Base-by-base conservation (phyloP, 2,888 invertebrate genomes). In the Nomada flava region DNA sequence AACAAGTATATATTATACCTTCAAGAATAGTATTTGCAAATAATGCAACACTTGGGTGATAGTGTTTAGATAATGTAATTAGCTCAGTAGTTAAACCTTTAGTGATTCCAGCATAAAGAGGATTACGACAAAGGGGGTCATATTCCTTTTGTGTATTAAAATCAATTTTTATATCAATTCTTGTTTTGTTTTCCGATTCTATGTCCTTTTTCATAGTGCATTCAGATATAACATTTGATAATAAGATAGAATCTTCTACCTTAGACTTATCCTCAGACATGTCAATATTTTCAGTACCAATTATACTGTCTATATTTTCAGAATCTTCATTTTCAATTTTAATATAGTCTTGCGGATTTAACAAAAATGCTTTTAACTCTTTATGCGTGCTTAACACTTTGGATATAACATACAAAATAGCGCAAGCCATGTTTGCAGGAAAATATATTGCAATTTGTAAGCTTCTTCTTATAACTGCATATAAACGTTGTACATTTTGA, bases 31-130 rank as follows among this genome's bases (percentile, higher is more conserved):
- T 97, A 63, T 96, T 95, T 0, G 99, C 98, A 94, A 98, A 99
- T 77, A 99, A 94, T 64, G 97, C 95, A 1, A 99, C 98, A 0
- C 98, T 97, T 0, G 99, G 99, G 94, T 99, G 99, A 93, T 96
- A 98, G 93, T 99, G 98, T 0, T 94, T 92, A 0, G 95, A 93
- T 1, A 99, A 94, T 0, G 95, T 93, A 13, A 95, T 86, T n/a
- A 99, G 94, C 93, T 99, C 99, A 69, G 96, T 94, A 80, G 96
- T 96, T 0, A 96, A 95, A 0, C 96, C 95, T 73, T 95, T 95
- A 60, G 96, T 95, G 0, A 97, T 98, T 44, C 97, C 97, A 15
- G 97, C 96, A 94, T 96, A 98, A 20, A 97, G 93, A 0, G 99
- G 99, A 94, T 99, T 99, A 42, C 99, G 95, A 36, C 96, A 94